Percentiles rank a stretch among this genome's conserved stretches.
Conservation (phyloP, 2,888 invertebrate species). For the Trichopoda pennipes region DNA sequence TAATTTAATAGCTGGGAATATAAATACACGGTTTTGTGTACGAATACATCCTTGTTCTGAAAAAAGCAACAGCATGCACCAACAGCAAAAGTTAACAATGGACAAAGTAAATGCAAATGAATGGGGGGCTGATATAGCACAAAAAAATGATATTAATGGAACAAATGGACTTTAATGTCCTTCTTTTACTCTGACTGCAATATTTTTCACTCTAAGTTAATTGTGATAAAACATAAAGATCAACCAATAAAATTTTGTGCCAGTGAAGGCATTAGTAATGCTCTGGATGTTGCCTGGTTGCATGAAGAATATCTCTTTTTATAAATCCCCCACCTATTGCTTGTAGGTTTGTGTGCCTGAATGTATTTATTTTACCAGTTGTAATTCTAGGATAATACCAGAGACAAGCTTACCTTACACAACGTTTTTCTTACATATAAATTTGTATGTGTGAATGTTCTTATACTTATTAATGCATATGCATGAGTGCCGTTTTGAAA, state of each 20-base stretch:
- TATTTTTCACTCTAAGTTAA: too few relatives aligned
- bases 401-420: conserved; percentile 33
- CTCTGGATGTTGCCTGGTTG: too few relatives aligned
- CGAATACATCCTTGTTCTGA: too few relatives aligned
- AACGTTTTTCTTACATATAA: conserved; percentile 1
- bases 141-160: conserved; percentile 7
- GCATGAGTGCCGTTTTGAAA: not conserved
- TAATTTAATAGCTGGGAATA: too few relatives aligned
- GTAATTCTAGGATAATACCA: conserved; percentile 60
- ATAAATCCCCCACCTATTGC: not conserved
- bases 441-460: not conserved
- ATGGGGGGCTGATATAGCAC: conserved; percentile 2
- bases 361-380: conserved; percentile 38
- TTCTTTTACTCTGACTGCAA: not conserved
- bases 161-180: conserved; percentile 18
- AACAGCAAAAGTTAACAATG: too few relatives aligned
- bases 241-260: not conserved
- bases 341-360: conserved; percentile 21
- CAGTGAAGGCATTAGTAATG: not conserved
- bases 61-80: too few relatives aligned
- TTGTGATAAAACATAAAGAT: too few relatives aligned
- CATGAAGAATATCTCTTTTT: too few relatives aligned
- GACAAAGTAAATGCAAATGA: too few relatives aligned
- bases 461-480: conserved; percentile 1
- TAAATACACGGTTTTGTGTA: too few relatives aligned